Evolutionary conservation across 2,797 vertebrate species (phyloP).

Genomic region (Lemur catta): DNA sequence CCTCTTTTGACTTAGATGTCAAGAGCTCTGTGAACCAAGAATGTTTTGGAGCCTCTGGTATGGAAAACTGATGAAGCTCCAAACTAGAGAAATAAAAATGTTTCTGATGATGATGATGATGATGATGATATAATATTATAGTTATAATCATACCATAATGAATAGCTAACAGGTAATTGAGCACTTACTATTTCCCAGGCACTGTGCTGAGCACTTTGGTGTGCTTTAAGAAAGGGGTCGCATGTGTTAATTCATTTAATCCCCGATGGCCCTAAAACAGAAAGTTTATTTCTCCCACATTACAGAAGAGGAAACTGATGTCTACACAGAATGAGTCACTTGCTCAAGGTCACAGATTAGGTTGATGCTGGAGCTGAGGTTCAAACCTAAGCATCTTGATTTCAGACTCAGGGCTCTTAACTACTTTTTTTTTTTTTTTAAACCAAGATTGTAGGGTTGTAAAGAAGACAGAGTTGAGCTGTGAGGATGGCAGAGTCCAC

Average conservation of each 20-base stretch:
- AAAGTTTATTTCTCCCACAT: background rate
- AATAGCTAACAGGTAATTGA: background rate
- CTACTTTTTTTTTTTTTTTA: background rate
- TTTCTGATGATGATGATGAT: background rate
- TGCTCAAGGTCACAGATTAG: background rate
- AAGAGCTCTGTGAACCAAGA: background rate
- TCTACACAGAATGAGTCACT: background rate
- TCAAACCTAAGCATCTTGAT: background rate
- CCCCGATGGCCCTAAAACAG: background rate
- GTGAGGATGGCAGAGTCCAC: background rate
- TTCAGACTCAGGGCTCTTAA: background rate
- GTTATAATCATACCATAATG: background rate
- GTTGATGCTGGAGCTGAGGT: background rate
- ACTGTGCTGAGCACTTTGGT: background rate
- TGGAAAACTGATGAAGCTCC: background rate
- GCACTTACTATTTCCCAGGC: background rate
- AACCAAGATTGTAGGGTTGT: too few species aligned
- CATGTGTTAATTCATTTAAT: background rate
- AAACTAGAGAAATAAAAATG: background rate
- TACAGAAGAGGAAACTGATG: background rate
- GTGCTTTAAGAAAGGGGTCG: background rate
- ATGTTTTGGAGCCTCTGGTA: background rate
- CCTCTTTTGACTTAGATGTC: background rate
- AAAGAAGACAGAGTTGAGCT: background rate
- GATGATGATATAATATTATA: too few species aligned